Base-by-base conservation (phyloP, 2,113 vertebrate genomes). In the Upupa epops region DNA sequence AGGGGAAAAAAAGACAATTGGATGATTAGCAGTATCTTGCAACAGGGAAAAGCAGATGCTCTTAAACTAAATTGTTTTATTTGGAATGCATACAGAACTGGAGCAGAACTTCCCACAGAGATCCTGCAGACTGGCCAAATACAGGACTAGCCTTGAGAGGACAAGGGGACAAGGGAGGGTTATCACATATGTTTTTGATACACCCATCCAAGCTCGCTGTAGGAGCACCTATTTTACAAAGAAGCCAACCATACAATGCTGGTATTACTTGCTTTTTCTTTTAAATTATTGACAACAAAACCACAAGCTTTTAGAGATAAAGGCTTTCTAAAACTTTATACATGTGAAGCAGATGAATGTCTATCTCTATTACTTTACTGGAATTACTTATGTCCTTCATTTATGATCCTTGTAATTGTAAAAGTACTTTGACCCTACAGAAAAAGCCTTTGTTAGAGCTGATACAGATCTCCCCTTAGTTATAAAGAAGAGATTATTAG, bases 41-140 rank as follows among this genome's bases (percentile, higher is more conserved):
- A 95, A 94, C 72, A 90, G 86, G 69, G 80, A 95, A 95, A 96
- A 96, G 86, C 90, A 96, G 90, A 88, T 92, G 94, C 69, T 90
- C 69, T 71, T 95, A 77, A 94, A 74, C 59, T 45, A 88, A 95
- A 94, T 94, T 90, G 83, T 88, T 92, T 77, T 92, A 92, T 94
- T 95, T 96, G 94, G 90, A 93, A 92, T 77, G 83, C 86, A 37
- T 81, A 60, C 80, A 95, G 76, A 56, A 68, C 60, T 90, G 80
- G 72, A 90, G 76, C 76, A 93, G 86, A 93, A 94, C 83, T 86
- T 95, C 88, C 88, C 90, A 88, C 88, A 88, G 94, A 92, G 90
- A 81, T 81, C 64, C 77, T 71, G 76, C 29, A 64, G 80, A 3
- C 48, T 68, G 69, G 68, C 90, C 88, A 86, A 60, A 84, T 64